Evolutionary conservation across 2,888 invertebrate genomes (phyloP), one percentile per base, ranked within the genome.

Genomic region (Leucophenga montana): DNA sequence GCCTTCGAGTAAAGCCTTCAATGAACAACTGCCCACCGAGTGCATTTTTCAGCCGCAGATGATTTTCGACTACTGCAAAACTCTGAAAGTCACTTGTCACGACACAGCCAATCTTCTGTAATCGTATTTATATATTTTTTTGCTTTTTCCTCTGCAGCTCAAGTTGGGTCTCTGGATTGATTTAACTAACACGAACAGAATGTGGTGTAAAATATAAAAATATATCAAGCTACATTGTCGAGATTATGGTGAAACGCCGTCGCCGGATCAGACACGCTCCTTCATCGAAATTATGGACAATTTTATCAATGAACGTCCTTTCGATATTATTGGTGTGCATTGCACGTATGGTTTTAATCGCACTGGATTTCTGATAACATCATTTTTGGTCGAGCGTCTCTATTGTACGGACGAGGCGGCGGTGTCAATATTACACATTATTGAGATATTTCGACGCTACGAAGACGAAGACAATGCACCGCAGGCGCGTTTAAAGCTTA

Each of bases 321-420:
- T 95, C 70, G 93, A 96, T 82, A 85, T 90, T 69, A 82, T 90
- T 87, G 95, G 92, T 39, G 93, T 97, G 14, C 97, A 97, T 86
- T 97, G 97, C 85, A 97, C 99, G 0, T 99, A 99, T 89, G 99
- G 99, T 0, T 99, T 99, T 88, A 99, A 99, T 88, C 91, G 99
- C 78, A 98, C 98, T 9, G 99, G 99, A 0, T 99, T 99, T 86
- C 90, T 99, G 6, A 94, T 99, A 66, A 93, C 94, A 27, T 94
- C 97, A 0, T 99, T 95, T 88, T 91, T 99, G 88, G 95, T 98
- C 4, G 94, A 96, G 85, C 92, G 92, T 73, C 90, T 94, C 83
- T 95, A 95, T 78, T 95, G 93, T 89, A 94, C 94, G 82, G 92
- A 98, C 0, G 96, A 95, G 76, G 94, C 95, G 2, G 97, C 97